Evolutionary conservation across 2,113 vertebrate species (phyloP).

Genomic region (Ochotona princeps): DNA sequence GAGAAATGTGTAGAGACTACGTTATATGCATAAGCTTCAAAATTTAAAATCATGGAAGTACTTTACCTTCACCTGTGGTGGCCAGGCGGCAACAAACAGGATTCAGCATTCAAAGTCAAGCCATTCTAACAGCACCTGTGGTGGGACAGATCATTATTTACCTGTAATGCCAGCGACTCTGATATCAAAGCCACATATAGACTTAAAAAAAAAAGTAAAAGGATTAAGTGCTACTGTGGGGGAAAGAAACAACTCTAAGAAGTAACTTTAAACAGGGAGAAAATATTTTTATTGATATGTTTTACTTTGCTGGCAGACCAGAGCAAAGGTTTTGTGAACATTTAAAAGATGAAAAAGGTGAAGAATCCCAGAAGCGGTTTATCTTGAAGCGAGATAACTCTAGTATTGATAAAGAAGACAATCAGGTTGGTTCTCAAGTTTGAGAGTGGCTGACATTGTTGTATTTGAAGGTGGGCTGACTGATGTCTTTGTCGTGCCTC

Average conservation of each 20-base stretch:
- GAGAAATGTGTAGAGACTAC: slow-evolving; percentile 31
- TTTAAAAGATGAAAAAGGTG: slow-evolving; percentile 93
- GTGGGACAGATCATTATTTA: slow-evolving; percentile 35
- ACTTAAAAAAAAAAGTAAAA: slow-evolving; percentile 39
- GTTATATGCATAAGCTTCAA: slow-evolving; percentile 46
- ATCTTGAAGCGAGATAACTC: slow-evolving; percentile 94
- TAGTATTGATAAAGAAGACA: slow-evolving; percentile 93
- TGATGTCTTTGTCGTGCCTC: slow-evolving; percentile 85
- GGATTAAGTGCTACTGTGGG: slow-evolving; percentile 75
- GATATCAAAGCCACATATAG: slow-evolving; percentile 56
- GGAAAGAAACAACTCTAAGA: slow-evolving; percentile 62
- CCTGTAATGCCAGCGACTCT: slow-evolving; percentile 64
- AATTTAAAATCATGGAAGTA: slow-evolving; percentile 23
- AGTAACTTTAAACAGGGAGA: slow-evolving; percentile 62
- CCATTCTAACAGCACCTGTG: slow-evolving; percentile 70
- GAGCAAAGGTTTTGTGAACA: slow-evolving; percentile 93
- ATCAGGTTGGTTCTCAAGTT: slow-evolving; percentile 91
- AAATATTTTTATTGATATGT: slow-evolving; percentile 88
- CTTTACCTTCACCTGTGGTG: slow-evolving; percentile 62
- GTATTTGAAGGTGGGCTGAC: slow-evolving; percentile 88
- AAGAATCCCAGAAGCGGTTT: slow-evolving; percentile 93
- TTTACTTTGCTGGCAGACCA: slow-evolving; percentile 92
- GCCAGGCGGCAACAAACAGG: neutral
- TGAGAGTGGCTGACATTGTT: slow-evolving; percentile 88
- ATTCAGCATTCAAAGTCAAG: slow-evolving; percentile 76